phyloP scores from a whole-genome alignment of 2,797 vertebrate genomes.

The Dendrocincla tyrannina region DNA sequence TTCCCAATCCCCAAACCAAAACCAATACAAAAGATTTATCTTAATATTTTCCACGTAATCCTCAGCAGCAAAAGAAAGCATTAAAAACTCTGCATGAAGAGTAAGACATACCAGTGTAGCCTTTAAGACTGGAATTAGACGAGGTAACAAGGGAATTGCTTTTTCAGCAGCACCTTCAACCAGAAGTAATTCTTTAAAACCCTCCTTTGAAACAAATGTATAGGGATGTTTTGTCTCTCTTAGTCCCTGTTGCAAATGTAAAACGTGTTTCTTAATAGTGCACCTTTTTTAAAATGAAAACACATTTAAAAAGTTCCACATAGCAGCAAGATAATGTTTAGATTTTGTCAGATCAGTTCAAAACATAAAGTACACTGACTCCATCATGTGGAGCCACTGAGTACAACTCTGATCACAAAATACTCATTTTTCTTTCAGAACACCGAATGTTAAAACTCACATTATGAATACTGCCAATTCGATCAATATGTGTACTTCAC shows the following conservation, averaged over 20 bases:
- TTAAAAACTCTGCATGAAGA: background rate
- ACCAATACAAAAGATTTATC: background rate
- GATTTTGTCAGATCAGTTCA: background rate
- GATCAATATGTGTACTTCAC: background rate
- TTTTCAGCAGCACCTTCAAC: slow-evolving; percentile 76
- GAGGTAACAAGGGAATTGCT: slow-evolving; percentile 76
- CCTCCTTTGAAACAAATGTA: slow-evolving; percentile 83
- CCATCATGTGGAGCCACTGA: slow-evolving; percentile 63
- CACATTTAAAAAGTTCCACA: background rate
- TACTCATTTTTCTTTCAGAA: background rate
- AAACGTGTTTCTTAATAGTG: background rate
- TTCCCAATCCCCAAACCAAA: background rate
- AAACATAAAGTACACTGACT: slow-evolving; percentile 52
- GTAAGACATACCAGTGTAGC: slow-evolving; percentile 74
- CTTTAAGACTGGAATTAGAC: slow-evolving; percentile 78
- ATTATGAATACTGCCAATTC: background rate
- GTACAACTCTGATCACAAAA: background rate
- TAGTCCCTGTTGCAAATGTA: slow-evolving; percentile 73
- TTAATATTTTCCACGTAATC: background rate
- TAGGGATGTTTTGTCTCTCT: slow-evolving; percentile 81
- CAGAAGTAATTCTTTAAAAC: slow-evolving; percentile 79
- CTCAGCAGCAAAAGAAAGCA: background rate
- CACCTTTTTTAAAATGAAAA: background rate
- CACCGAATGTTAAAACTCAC: background rate
- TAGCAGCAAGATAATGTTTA: background rate